Evolutionary conservation across 1,140 invertebrate genomes (phyloP), one percentile per base, ranked within the genome.

Genomic region (Pseudobourletiella spinata): DNA sequence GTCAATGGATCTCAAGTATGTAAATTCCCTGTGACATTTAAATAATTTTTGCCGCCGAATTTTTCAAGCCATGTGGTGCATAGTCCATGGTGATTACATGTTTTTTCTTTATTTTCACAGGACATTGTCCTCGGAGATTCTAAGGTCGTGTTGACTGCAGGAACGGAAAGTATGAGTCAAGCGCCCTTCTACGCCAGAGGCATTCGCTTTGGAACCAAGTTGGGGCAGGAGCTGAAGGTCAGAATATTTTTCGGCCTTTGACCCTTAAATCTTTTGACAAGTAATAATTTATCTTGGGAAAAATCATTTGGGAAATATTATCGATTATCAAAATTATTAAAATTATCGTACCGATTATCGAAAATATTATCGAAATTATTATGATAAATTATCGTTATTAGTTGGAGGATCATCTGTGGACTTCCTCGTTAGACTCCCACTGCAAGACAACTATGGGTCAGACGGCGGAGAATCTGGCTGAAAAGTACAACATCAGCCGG

Each of bases 401-500:
- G 66, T 29, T 98, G 61, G 94, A 98, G 78, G 95, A 98, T 78
- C 81, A 83, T 0, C 76, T 99, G 8, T 98, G 95, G 95, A 77
- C 84, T n/a, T 43, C 46, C 18, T 16, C 15, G 8, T 86, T 86
- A 0, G 96, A 99, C 74, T 81, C 83, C 0, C 86, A 95, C 73
- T 92, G 90, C 73, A 88, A 91, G 70, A 80, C 92, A 20, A 88
- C 94, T 0, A 99, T 99, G 96, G 96, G 89, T 6, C 76, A 95
- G 64, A 99, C 96, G 1, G 96, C 96, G 14, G 96, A 99, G 79
- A 99, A 98, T 75, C 79, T 99, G 30, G 95, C 91, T 2, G 88
- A 83, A 24, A 86, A 98, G 73, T 97, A 89, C 73, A 85, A 86
- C 30, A 80, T 99, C 29, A 86, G 85, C 0, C 79, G 90, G 54